Base-by-base conservation (phyloP, 2,888 invertebrate genomes). In the Calameuta idolon region DNA sequence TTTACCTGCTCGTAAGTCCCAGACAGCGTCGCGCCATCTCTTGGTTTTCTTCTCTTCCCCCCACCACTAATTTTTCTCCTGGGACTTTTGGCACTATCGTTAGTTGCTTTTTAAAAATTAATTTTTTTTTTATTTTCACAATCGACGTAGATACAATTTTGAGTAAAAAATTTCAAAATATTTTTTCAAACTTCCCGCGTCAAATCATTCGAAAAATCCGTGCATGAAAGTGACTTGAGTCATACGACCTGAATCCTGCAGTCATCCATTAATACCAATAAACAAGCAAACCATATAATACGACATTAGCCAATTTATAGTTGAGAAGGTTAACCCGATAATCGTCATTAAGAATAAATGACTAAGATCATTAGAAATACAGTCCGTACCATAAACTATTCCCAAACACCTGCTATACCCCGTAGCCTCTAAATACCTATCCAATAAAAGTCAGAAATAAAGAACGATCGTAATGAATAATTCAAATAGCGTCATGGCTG, bases 21-120 rank as follows among this genome's bases (percentile, higher is more conserved):
- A 90, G 90, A 91, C 90, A 86, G 90, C 90, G 86, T 89, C 85
- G 90, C 89, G 89, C 88, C 89, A 84, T 76, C 76, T 69, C 77
- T 81, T 79, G 73, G 79, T 79, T 69, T 81, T 79, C 74, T 76
- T 77, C 77, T 76, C 79, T 79, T 74, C 79, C 79, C 76, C 74
- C 75, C 68, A 75, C 75, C 71, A 68, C 34, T 35, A 76, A 34
- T 35, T 76, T 74, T 55, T 2, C 0, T 23, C 2, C 55, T 9
- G 23, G 2, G 9, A 55, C 2, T 55, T 23, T 55, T 2, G 0
- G 9, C 23, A 55, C 2, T 55, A 23, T 3, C 23, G 23, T 9
- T 2, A 2, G 55, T 9, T 3, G 23, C 0, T 55, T 15, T 0
- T 23, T 0, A 9, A 55, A 9, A 23, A 23, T 9, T 5, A n/a